Percentiles rank a stretch among this genome's conserved stretches.
phyloP scores from a whole-genome alignment of 2,797 vertebrate species.

The Gymnoscopelus microlampas region DNA sequence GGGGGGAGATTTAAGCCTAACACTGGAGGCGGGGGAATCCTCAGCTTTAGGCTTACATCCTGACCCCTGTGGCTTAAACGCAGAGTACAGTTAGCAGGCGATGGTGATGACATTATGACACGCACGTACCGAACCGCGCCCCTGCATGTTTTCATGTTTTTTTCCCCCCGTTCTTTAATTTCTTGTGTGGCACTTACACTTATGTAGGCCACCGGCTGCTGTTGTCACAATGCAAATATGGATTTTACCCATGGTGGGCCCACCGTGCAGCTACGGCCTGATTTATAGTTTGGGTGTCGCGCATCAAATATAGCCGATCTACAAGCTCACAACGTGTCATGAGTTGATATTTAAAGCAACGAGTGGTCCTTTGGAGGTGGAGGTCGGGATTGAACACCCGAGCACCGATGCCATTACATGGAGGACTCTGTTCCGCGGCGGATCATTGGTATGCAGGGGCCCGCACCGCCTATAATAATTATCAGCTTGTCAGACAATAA shows the following conservation, averaged over 20 bases:
- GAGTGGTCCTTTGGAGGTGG: constrained; percentile 60
- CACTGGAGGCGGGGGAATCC: no score
- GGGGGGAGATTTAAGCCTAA: constrained; percentile 62
- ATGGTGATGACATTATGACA: not conserved
- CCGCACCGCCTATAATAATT: constrained; percentile 49
- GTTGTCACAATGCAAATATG: no score
- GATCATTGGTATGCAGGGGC: constrained; percentile 70
- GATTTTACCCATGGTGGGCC: no score
- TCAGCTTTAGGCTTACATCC: constrained; percentile 33
- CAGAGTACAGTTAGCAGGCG: not conserved
- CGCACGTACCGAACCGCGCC: not conserved
- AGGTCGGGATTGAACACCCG: constrained; percentile 36
- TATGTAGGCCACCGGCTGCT: no score
- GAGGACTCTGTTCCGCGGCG: constrained; percentile 35
- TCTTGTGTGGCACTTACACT: no score
- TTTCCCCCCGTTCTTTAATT: no score
- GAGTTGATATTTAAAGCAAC: constrained; percentile 78
- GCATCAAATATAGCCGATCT: no score
- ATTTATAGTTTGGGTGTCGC: no score
- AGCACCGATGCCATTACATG: constrained; percentile 38
- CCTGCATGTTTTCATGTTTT: no score
- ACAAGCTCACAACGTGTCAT: constrained; percentile 52
- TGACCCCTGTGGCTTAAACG: constrained; percentile 30
- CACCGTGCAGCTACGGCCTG: no score
- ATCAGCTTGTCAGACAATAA: constrained; percentile 65